These are phyloP conservation scores for Idaea aversata DNA, from an alignment of 2,888 invertebrate genomes.

Conservation along the genomic window DNA sequence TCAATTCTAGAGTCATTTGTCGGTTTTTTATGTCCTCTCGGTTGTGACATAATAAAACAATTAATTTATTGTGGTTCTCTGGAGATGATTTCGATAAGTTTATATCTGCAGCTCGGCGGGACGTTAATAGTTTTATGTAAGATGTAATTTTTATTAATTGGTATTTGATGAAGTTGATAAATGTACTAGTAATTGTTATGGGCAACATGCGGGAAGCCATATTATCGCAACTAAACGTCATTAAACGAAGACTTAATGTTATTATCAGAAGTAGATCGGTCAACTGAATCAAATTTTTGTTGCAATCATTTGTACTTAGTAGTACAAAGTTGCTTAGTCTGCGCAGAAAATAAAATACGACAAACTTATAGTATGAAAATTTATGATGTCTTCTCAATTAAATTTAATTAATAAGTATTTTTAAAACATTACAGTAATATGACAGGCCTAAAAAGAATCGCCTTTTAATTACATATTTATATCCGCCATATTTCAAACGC, in stretches of 20 bases:
- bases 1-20: conserved; percentile 74
- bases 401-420: too few relatives aligned
- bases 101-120: conserved; percentile 67
- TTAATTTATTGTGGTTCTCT: conserved; percentile 71
- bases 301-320: too few relatives aligned
- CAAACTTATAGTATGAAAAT: too few relatives aligned
- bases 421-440: background rate
- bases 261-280: background rate
- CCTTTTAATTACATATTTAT: background rate
- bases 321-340: too few relatives aligned
- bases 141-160: conserved; percentile 77
- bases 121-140: conserved; percentile 74
- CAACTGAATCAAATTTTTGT: too few relatives aligned
- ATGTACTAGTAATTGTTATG: conserved; percentile 28
- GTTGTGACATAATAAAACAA: conserved; percentile 77
- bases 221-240: background rate
- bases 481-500: conserved; percentile 4
- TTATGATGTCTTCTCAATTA: too few relatives aligned
- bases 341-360: too few relatives aligned
- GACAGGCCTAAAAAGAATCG: background rate
- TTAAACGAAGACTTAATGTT: background rate
- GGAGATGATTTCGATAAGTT: conserved; percentile 72
- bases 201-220: conserved; percentile 13
- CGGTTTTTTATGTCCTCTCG: conserved; percentile 67
- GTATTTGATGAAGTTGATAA: conserved; percentile 59